Conservation (phyloP, 2,797 vertebrate genomes). For the Cheracebus regulus region DNA sequence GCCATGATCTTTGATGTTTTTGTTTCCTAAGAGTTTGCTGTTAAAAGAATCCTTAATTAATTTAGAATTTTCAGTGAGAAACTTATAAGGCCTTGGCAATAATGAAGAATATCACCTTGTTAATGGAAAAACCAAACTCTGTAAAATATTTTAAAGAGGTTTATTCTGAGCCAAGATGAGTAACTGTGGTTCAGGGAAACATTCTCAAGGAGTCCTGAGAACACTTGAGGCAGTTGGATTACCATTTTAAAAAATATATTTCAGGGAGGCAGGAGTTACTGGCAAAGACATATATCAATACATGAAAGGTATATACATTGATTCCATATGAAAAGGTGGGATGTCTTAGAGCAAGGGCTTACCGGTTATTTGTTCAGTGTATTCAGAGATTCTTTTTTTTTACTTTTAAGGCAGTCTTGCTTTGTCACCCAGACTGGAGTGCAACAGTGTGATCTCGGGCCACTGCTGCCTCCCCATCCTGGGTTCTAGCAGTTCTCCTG, state of each 20-base stretch:
- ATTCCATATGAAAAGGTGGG: neutral
- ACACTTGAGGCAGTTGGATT: neutral
- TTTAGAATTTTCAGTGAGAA: neutral
- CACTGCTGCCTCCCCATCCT: neutral
- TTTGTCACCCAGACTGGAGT: neutral
- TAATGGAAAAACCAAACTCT: neutral
- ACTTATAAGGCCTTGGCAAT: neutral
- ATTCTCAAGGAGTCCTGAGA: neutral
- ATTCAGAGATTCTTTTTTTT: neutral
- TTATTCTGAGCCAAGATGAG: neutral
- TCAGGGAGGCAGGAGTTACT: neutral
- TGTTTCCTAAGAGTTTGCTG: neutral
- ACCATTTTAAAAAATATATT: neutral
- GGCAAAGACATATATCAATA: neutral
- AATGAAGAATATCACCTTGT: neutral
- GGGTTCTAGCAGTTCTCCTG: neutral
- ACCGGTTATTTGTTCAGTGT: neutral
- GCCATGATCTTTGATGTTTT: neutral
- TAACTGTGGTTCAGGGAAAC: neutral
- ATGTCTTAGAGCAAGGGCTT: neutral
- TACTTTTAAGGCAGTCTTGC: neutral
- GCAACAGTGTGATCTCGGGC: rapidly evolving
- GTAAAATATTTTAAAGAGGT: neutral
- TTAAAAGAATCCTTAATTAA: neutral
- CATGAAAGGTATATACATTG: neutral